Percentiles rank a stretch among this genome's conserved stretches.
Conservation (phyloP, 1,140 invertebrate genomes). For the Oreohelix idahoensis region DNA sequence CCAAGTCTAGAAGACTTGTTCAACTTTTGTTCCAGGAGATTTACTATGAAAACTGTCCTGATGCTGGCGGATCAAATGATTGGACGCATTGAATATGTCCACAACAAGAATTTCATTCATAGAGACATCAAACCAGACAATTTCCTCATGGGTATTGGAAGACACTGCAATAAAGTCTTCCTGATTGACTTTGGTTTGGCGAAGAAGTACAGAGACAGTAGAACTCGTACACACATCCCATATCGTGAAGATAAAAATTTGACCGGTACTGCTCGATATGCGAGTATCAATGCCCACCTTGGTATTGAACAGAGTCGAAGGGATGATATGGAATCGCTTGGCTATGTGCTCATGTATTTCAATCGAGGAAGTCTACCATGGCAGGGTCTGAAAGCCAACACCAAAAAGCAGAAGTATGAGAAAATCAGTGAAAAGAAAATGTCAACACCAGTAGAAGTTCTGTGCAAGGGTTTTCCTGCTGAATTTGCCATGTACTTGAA, state of each 20-base stretch:
- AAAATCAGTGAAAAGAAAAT: conserved; percentile 98
- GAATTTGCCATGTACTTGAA: conserved; percentile 99
- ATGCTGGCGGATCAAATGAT: conserved; percentile 74
- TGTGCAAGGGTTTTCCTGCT: conserved; percentile 95
- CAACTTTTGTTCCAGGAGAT: conserved; percentile 72
- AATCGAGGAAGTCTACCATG: conserved; percentile 91
- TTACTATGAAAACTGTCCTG: conserved; percentile 73
- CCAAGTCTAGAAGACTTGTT: conserved; percentile 73
- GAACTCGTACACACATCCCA: conserved; percentile 88
- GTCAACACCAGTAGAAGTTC: conserved; percentile 93
- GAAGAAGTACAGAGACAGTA: conserved; percentile 93
- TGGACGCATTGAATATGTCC: conserved; percentile 95
- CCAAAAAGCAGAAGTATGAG: conserved; percentile 97
- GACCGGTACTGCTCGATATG: conserved; percentile 96
- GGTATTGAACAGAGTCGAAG: conserved; percentile 83
- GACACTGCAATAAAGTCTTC: conserved; percentile 95
- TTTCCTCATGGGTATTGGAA: conserved; percentile 88
- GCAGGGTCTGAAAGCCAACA: conserved; percentile 85
- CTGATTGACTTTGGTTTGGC: conserved; percentile 97
- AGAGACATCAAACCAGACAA: conserved; percentile 75
- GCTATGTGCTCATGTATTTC: conserved; percentile 98
- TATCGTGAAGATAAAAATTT: conserved; percentile 98
- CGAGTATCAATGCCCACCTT: conserved; percentile 91
- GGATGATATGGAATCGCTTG: conserved; percentile 97
- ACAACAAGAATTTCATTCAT: conserved; percentile 89